Evolutionary conservation across 1,140 invertebrate genomes (phyloP), one percentile per base, ranked within the genome.

Genomic region (Lordiphosa collinella): DNA sequence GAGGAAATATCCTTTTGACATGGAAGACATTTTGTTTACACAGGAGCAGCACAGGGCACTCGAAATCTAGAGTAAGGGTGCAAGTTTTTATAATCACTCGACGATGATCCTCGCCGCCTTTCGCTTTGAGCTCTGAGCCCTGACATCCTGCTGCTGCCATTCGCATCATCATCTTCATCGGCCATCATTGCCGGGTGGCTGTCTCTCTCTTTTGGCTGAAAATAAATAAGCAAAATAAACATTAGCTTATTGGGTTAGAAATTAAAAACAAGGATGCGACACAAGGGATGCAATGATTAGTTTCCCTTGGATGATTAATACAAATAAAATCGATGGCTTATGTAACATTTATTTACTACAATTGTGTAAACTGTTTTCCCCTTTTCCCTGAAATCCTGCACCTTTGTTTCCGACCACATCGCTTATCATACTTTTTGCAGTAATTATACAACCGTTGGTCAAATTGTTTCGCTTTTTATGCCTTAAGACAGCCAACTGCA

Each of bases 1-100:
- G 62, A 68, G 64, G 63, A 63, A 64, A 49, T 38, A 53, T 75
- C 52, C 51, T 69, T 54, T 34, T 36, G 59, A 49, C 43, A 75
- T 69, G 70, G 64, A 58, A 68, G 71, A 74, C 69, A 72, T 75
- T 75, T 74, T 74, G 63, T 74, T 56, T 51, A 31, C 58, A 16
- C 48, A 41, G 50, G 11, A 9, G 7, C 41, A 37, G 58, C 52
- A 37, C 46, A 32, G 16, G 22, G 49, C 22, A 40, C 57, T 60
- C 50, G 43, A 32, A 53, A 56, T 22, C 9, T 52, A 38, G 25
- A 56, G 57, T 64, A 52, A 63, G 70, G 71, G 64, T 74, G 70
- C 56, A 68, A 57, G 13, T 40, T 63, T 54, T 37, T 57, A 72
- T 65, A 72, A 72, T 66, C 71, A 50, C 57, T 63, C 32, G 37